Conservation (phyloP, 1,140 invertebrate species). For the Drosophila nannoptera region DNA sequence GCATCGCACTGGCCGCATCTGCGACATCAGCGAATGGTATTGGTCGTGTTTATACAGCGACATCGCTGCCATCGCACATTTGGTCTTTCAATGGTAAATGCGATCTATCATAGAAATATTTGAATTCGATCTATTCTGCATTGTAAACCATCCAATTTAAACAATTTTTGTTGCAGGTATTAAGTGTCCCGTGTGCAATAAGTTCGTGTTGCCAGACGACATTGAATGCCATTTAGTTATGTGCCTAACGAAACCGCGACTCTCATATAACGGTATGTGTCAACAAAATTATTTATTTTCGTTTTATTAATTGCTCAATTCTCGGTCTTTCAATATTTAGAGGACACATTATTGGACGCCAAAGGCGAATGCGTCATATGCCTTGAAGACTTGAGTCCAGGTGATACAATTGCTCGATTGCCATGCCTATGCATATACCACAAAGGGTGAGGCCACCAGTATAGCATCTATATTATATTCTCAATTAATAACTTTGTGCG, state of each 20-base stretch:
- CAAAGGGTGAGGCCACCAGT: constrained; percentile 87
- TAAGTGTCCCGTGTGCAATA: constrained; percentile 99
- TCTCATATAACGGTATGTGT: constrained; percentile 96
- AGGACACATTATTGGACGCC: constrained; percentile 96
- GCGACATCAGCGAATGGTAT: constrained; percentile 80
- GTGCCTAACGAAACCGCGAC: constrained; percentile 98
- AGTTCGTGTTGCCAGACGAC: constrained; percentile 97
- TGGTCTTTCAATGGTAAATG: constrained; percentile 93
- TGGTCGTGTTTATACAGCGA: constrained; percentile 90
- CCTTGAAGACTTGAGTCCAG: constrained; percentile 96
- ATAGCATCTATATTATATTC: neutral
- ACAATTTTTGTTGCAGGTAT: constrained; percentile 84
- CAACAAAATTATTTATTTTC: neutral
- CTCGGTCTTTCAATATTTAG: constrained; percentile 80
- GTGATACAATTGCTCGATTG: constrained; percentile 97
- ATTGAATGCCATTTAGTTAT: constrained; percentile 99
- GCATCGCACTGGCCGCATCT: constrained; percentile 80
- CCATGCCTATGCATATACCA: constrained; percentile 99
- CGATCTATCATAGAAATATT: neutral
- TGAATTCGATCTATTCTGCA: neutral
- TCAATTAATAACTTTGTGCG: constrained; percentile 1
- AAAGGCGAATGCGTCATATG: constrained; percentile 99
- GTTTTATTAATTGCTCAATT: neutral
- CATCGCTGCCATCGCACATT: constrained; percentile 93
- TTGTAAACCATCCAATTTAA: neutral